These are phyloP conservation scores for Rhineura floridana DNA, from an alignment of 2,113 vertebrate species.

Conservation along the genomic window DNA sequence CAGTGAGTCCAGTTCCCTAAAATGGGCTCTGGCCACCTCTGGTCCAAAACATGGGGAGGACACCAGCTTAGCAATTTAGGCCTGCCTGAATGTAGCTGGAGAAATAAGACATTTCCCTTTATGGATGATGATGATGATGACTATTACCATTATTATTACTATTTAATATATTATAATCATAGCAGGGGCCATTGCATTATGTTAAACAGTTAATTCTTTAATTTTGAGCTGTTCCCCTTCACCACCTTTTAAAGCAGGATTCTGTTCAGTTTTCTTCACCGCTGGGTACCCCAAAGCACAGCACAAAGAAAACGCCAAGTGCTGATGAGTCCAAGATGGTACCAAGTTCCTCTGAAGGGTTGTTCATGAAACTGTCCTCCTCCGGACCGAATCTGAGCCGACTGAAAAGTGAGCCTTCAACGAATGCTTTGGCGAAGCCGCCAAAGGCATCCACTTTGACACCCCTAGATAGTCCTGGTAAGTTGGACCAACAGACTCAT, in stretches of 20 bases:
- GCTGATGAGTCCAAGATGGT: constrained; percentile 61
- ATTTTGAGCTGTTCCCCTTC: neutral
- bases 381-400: constrained; percentile 41
- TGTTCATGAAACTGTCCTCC: constrained; percentile 63
- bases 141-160: too few relatives aligned
- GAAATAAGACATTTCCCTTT: neutral
- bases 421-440: constrained; percentile 59
- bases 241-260: constrained; percentile 79
- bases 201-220: neutral
- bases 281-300: constrained; percentile 68
- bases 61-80: too few relatives aligned
- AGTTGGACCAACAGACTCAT: neutral
- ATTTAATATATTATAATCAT: too few relatives aligned
- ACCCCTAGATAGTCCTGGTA: constrained; percentile 74
- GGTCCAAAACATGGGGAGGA: too few relatives aligned
- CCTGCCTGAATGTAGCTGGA: too few relatives aligned
- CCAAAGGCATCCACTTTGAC: constrained; percentile 24
- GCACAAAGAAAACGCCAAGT: constrained; percentile 52
- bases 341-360: constrained; percentile 36
- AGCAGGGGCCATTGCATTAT: neutral
- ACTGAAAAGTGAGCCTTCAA: constrained; percentile 61
- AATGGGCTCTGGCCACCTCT: too few relatives aligned
- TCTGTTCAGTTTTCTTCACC: constrained; percentile 76
- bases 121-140: too few relatives aligned
- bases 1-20: too few relatives aligned